Evolutionary conservation across 2,113 vertebrate species (phyloP).

Genomic region (Oreotragus oreotragus): DNA sequence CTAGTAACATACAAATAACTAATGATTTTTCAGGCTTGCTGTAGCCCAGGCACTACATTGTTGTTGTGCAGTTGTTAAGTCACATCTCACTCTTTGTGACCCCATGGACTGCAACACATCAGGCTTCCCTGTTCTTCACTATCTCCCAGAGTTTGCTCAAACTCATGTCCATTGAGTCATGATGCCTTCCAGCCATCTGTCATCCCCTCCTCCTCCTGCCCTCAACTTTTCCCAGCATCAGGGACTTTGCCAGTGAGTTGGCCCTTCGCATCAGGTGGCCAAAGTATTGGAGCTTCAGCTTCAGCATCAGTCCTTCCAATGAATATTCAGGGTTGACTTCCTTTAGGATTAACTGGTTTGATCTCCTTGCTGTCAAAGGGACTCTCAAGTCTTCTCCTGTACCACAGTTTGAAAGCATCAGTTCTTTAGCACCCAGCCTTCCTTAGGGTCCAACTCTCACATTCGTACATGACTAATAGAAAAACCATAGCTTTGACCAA

Average conservation of each 20-base stretch:
- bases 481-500: background rate
- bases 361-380: background rate
- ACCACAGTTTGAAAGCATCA: background rate
- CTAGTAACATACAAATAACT: background rate
- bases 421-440: background rate
- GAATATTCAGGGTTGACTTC: background rate
- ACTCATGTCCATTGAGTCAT: background rate
- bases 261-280: background rate
- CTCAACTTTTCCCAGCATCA: background rate
- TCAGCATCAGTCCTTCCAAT: background rate
- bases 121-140: background rate
- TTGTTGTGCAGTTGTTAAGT: background rate
- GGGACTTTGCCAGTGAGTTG: background rate
- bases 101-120: background rate
- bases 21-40: background rate
- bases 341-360: background rate
- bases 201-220: background rate
- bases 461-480: background rate
- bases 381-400: background rate
- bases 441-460: background rate
- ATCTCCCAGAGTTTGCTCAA: background rate
- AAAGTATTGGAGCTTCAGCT: background rate
- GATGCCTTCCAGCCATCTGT: background rate
- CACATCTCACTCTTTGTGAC: background rate
- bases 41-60: background rate